A percentile compares a stretch with the other conserved stretches of the same genome.
Conservation (phyloP, 1,140 invertebrate genomes). For the Gonatopus flavifemur region DNA sequence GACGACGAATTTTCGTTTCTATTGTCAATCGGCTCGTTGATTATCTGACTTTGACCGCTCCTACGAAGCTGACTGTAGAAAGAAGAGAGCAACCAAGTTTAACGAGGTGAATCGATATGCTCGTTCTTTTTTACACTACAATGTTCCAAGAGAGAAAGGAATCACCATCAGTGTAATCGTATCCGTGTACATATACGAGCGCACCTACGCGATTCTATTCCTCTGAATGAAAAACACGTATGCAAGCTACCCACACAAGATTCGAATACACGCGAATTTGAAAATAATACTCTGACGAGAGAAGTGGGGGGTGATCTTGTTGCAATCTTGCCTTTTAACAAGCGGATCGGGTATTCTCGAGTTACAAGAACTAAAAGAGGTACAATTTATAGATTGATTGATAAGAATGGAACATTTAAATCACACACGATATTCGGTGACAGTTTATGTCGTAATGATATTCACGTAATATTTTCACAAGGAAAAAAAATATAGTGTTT, state of each 20-base stretch:
- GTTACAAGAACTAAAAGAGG: background rate
- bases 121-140: too few relatives aligned
- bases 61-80: conserved; percentile 41
- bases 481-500: background rate
- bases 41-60: conserved; percentile 23
- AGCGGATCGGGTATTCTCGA: background rate
- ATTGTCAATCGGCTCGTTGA: conserved; percentile 39
- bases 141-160: conserved; percentile 16
- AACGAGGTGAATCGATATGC: conserved; percentile 27
- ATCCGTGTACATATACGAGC: too few relatives aligned
- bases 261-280: too few relatives aligned
- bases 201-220: too few relatives aligned
- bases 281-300: too few relatives aligned
- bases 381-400: background rate
- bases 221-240: too few relatives aligned
- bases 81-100: conserved; percentile 24
- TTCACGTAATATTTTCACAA: conserved; percentile 3
- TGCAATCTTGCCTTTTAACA: background rate
- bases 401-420: background rate
- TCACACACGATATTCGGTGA: background rate
- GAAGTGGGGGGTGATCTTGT: background rate
- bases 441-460: background rate
- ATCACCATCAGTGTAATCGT: too few relatives aligned
- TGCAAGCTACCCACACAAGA: too few relatives aligned
- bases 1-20: conserved; percentile 31